phyloP scores from a whole-genome alignment of 2,113 vertebrate genomes.

The Chlamydotis undulata region DNA sequence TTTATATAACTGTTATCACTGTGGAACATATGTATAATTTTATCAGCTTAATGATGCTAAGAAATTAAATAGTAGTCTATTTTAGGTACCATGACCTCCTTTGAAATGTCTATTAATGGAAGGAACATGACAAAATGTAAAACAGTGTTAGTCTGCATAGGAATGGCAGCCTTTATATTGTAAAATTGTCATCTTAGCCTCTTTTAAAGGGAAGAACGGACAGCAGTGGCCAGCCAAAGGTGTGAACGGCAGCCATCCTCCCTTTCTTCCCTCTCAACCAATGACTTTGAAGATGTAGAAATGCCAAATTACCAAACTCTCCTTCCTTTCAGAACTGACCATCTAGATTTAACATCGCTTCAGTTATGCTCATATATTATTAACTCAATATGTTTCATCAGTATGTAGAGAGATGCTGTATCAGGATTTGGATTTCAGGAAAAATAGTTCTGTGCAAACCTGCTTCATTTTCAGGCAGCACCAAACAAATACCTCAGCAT shows the following conservation, averaged over 20 bases:
- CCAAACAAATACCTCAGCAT: background rate
- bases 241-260: background rate
- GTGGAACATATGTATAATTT: background rate
- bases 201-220: background rate
- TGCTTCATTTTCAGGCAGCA: background rate
- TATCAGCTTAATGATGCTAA: background rate
- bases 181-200: background rate
- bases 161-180: background rate
- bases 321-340: background rate
- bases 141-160: background rate
- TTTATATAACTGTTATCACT: conserved; percentile 10
- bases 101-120: conserved; percentile 21
- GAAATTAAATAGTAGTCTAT: conserved; percentile 2
- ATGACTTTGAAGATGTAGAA: background rate
- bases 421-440: background rate
- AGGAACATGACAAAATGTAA: background rate
- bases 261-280: background rate
- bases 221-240: background rate
- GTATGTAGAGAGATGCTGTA: background rate
- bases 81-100: conserved; percentile 11
- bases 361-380: background rate
- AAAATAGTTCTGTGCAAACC: background rate
- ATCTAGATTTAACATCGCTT: background rate
- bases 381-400: background rate
- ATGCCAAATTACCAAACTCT: background rate